phyloP scores from a whole-genome alignment of 2,113 vertebrate genomes.

The Columbina picui region DNA sequence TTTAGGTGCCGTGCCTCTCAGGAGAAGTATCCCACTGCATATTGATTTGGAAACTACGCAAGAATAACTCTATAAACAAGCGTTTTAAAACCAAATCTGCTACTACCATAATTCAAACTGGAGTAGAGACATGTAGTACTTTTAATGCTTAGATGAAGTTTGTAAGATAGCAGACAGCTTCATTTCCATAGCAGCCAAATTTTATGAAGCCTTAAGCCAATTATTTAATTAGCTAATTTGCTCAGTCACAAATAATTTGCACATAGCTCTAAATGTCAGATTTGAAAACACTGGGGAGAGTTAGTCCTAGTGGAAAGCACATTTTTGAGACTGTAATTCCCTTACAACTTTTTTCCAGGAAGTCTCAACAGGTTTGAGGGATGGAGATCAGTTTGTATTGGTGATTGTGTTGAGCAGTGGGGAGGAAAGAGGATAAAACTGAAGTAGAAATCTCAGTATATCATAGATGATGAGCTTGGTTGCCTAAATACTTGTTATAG shows the following conservation, averaged over 20 bases:
- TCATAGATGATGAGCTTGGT: neutral
- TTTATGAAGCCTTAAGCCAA: slow-evolving; percentile 65
- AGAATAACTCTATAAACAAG: neutral
- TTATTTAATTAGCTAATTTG: slow-evolving; percentile 70
- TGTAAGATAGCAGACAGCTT: slow-evolving; percentile 36
- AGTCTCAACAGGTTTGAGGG: neutral
- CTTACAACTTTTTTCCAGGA: neutral
- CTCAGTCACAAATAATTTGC: slow-evolving; percentile 67
- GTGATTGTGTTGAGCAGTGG: neutral
- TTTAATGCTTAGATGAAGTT: slow-evolving; percentile 21
- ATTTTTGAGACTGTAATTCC: slow-evolving; percentile 33
- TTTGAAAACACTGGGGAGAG: slow-evolving; percentile 46
- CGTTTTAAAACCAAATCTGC: slow-evolving; percentile 4
- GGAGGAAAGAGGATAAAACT: neutral
- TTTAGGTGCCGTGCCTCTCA: neutral
- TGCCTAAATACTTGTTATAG: neutral
- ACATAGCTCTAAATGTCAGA: slow-evolving; percentile 50
- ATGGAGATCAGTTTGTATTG: neutral
- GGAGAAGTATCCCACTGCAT: neutral
- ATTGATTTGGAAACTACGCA: neutral
- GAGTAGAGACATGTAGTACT: slow-evolving; percentile 2
- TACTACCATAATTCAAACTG: neutral
- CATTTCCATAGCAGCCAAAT: slow-evolving; percentile 62
- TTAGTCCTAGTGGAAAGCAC: slow-evolving; percentile 44
- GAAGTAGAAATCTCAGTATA: neutral